Evolutionary conservation across 2,797 vertebrate genomes (phyloP).

Genomic region (Enteromius treurensis): DNA sequence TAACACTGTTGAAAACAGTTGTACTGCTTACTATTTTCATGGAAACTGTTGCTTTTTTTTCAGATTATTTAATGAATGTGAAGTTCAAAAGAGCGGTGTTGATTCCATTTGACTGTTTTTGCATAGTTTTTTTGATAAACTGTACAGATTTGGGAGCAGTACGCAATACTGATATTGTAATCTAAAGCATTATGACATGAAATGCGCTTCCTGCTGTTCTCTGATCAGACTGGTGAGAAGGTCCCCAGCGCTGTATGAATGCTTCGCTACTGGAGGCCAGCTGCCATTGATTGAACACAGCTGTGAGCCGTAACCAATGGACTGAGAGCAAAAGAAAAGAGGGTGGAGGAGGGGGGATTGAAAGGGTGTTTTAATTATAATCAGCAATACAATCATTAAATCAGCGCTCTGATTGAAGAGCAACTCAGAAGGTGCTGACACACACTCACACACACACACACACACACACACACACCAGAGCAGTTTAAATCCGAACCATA

Average conservation of each 20-base stretch:
- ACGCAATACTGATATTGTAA: constrained; percentile 15
- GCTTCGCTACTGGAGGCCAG: constrained; percentile 37
- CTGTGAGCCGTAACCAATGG: constrained; percentile 26
- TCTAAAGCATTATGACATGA: constrained; percentile 29
- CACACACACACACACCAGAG: constrained; percentile 44
- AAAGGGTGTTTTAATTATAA: constrained; percentile 67
- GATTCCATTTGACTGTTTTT: background rate
- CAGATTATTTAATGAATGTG: background rate
- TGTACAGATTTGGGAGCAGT: background rate
- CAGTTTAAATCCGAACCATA: constrained; percentile 32
- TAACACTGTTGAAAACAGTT: background rate
- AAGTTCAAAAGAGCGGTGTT: background rate
- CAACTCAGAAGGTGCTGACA: constrained; percentile 54
- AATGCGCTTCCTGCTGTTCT: constrained; percentile 33
- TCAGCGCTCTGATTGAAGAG: constrained; percentile 68
- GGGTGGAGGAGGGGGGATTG: constrained; percentile 12
- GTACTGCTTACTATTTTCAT: background rate
- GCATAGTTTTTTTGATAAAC: background rate
- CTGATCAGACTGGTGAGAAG: constrained; percentile 26
- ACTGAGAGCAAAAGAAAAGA: background rate
- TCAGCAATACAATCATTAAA: constrained; percentile 69
- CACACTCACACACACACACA: constrained; percentile 58
- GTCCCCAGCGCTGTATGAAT: constrained; percentile 26
- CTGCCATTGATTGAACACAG: constrained; percentile 41
- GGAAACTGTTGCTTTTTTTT: background rate